phyloP scores from a whole-genome alignment of 2,113 vertebrate species.

The Psittacula cyanocephala region DNA sequence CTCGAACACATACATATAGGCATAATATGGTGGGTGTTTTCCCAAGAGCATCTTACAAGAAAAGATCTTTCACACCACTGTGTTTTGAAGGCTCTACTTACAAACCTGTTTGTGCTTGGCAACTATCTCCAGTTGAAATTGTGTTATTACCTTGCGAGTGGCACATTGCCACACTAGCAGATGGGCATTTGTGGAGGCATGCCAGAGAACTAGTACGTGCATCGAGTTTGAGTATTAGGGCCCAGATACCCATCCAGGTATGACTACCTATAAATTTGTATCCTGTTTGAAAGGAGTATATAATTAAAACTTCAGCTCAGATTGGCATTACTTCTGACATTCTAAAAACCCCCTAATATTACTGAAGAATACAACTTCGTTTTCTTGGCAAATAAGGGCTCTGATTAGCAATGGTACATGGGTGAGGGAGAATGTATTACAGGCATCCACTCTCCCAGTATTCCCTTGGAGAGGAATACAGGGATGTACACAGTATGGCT shows the following conservation, averaged over 20 bases:
- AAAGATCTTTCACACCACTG: background rate
- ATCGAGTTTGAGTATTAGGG: constrained; percentile 36
- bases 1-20: background rate
- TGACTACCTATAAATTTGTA: background rate
- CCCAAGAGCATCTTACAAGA: background rate
- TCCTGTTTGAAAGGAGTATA: background rate
- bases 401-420: background rate
- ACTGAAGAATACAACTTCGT: background rate
- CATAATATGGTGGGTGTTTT: background rate
- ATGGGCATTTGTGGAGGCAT: constrained; percentile 14
- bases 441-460: background rate
- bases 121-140: constrained; percentile 53
- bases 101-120: constrained; percentile 58
- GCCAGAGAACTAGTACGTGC: constrained; percentile 52
- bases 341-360: background rate
- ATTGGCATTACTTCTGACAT: background rate
- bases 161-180: constrained; percentile 71
- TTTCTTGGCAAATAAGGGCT: constrained; percentile 32
- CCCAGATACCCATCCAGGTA: constrained; percentile 18
- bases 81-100: constrained; percentile 50
- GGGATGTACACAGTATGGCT: background rate
- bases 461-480: background rate
- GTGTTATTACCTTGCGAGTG: constrained; percentile 67
- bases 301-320: background rate
- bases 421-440: background rate